Evolutionary conservation across 2,113 vertebrate genomes (phyloP), one percentile per base, ranked within the genome.

Genomic region (Trematocara macrostoma): DNA sequence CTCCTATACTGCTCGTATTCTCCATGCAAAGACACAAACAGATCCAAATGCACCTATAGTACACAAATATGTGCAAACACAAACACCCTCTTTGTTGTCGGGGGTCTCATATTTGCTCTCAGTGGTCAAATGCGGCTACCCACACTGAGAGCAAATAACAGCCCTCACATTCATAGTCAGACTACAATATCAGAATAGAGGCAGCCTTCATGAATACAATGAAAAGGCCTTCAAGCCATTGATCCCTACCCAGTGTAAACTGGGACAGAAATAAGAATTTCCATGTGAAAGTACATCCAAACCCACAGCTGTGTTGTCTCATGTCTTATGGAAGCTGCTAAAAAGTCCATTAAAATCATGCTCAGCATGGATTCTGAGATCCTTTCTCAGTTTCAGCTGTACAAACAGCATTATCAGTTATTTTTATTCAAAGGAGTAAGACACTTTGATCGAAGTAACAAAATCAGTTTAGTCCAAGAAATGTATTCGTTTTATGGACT

Each of bases 51-150:
- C 82, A 85, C 81, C 80, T 29, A 71, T 78, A 80, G 83, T n/a
- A 71, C 56, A 67, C 82, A 79, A 85, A 85, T 23, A 56, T 20
- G 45, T 79, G 83, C 81, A 90, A 67, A 88, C 35, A 76, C 83
- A 87, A 78, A 81, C 83, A 74, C 67, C 53, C 38, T 84, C 76
- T 74, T 85, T 82, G 42, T 88, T 81, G 34, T 52, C 35, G 3
- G 45, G 51, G 47, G 74, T 82, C 42, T 78, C 74, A 38, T 84
- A 53, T 31, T 67, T 85, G 57, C 31, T 61, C 16, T 88, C 89
- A 93, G 29, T 23, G n/a, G 35, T 81, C 26, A 71, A 84, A 88
- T 56, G 76, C 59, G 47, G 78, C 64, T 79, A 61, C 47, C 35
- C 82, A 71, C 59, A 69, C 29, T 40, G 42, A 89, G 74, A n/a